Base-by-base conservation (phyloP, 2,113 vertebrate genomes). In the Saimiri boliviensis region DNA sequence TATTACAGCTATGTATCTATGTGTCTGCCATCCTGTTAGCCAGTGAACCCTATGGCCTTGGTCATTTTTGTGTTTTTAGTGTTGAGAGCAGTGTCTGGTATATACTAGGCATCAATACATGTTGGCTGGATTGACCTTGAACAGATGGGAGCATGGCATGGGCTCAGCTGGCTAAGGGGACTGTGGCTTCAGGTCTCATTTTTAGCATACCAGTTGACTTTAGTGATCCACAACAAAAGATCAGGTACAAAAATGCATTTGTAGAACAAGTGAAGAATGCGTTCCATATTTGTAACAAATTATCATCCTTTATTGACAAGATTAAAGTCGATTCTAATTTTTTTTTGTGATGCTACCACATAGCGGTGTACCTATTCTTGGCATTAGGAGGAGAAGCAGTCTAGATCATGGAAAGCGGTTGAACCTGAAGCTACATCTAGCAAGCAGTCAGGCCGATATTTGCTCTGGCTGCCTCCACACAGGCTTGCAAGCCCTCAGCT, bases 111-210 rank as follows among this genome's bases (percentile, higher is more conserved):
- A 66, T 90, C 60, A 88, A 60, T 92, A 87, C 84, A 52, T 93
- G 85, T 79, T 95, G 85, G 73, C 52, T 92, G 37, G 77, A 71
- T 73, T 97, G 76, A 92, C 16, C 32, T 91, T 79, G 86, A 95
- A 88, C 68, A 86, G 68, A 82, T 73, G 40, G 58, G 80, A 94
- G 20, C 70, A 84, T 77, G 74, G 71, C 35, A 70, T 66, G 76
- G 45, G 6, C 19, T 93, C 54, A 71, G 0, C 12, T 79, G 83
- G 66, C 63, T 87, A 80, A 88, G 49, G 66, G 49, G 45, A 4
- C 79, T 94, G 68, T 71, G 81, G 52, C 6, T 77, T 13, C 40
- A 71, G n/a, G 35, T 87, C 47, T 42, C 12, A 2, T 20, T 47
- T 97, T 89, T 52, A 76, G 77, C 35, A 25, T 96, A 54, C 32